Evolutionary conservation across 1,140 invertebrate species (phyloP).

Genomic region (Ooceraea biroi): DNA sequence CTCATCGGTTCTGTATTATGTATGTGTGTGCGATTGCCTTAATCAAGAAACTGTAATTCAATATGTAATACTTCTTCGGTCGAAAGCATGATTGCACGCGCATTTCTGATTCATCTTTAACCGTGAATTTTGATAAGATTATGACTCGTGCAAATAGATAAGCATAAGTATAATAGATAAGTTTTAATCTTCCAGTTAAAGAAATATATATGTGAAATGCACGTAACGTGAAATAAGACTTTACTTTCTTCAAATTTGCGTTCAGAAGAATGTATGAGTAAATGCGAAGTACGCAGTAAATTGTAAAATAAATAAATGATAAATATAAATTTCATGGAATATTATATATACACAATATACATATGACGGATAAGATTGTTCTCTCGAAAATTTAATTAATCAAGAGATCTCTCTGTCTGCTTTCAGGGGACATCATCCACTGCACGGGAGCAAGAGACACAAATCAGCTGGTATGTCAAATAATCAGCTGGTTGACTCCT

Average conservation of each 20-base stretch:
- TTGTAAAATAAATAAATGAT: too few relatives aligned
- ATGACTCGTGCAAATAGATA: not conserved
- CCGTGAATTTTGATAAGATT: not conserved
- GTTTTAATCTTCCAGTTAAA: not conserved
- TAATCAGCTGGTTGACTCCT: slow-evolving; percentile 87
- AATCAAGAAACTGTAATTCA: not conserved
- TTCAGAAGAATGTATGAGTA: too few relatives aligned
- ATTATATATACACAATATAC: too few relatives aligned
- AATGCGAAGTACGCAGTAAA: too few relatives aligned
- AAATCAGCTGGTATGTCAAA: slow-evolving; percentile 86
- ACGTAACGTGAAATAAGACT: too few relatives aligned
- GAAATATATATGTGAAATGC: not conserved
- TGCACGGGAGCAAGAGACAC: slow-evolving; percentile 76
- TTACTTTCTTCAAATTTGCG: too few relatives aligned
- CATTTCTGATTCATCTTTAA: not conserved
- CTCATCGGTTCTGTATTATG: not conserved
- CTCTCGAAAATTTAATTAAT: slow-evolving; percentile 2
- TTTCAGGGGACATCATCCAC: slow-evolving; percentile 78
- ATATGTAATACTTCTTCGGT: not conserved
- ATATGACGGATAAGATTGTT: too few relatives aligned
- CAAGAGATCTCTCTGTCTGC: slow-evolving; percentile 46
- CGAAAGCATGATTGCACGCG: not conserved
- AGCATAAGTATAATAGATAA: not conserved
- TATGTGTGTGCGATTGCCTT: too few relatives aligned
- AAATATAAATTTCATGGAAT: too few relatives aligned